These are phyloP conservation scores for Synanthedon tipuliformis DNA, from an alignment of 2,888 invertebrate genomes.

Conservation along the genomic window DNA sequence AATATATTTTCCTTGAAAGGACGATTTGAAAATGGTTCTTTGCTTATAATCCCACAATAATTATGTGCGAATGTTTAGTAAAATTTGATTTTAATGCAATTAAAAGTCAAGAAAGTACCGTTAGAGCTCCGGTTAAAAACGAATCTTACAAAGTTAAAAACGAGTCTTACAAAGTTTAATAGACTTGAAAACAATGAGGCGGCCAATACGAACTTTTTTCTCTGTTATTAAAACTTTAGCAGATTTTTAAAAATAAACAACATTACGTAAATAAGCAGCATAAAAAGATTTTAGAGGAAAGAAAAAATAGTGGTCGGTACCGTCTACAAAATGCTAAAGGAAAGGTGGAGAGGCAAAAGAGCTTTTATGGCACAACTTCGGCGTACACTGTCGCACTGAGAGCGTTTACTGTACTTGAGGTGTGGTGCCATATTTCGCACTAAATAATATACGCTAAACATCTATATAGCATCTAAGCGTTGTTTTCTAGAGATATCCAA, in stretches of 20 bases:
- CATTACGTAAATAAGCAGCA: slow-evolving; percentile 7
- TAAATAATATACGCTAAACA: background rate
- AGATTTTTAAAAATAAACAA: slow-evolving; percentile 4
- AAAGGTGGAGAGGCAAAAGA: slow-evolving; percentile 57
- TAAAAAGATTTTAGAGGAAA: slow-evolving; percentile 7
- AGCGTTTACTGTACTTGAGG: slow-evolving; percentile 32
- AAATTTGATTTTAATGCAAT: too few relatives aligned
- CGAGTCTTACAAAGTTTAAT: background rate
- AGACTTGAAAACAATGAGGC: background rate
- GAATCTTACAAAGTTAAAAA: background rate
- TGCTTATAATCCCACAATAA: too few relatives aligned
- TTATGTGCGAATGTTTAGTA: too few relatives aligned
- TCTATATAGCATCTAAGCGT: too few relatives aligned
- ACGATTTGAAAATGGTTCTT: too few relatives aligned
- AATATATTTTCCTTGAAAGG: too few relatives aligned
- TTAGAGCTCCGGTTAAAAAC: background rate
- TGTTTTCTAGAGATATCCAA: too few relatives aligned
- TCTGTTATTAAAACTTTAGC: background rate
- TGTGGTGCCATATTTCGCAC: slow-evolving; percentile 21
- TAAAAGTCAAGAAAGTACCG: too few relatives aligned
- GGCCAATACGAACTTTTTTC: background rate
- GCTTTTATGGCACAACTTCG: slow-evolving; percentile 61
- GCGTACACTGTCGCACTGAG: slow-evolving; percentile 46
- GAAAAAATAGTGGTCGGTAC: slow-evolving; percentile 10
- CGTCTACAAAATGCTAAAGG: slow-evolving; percentile 48